Evolutionary conservation across 2,113 vertebrate species (phyloP).

Genomic region (Orthonyx spaldingii): DNA sequence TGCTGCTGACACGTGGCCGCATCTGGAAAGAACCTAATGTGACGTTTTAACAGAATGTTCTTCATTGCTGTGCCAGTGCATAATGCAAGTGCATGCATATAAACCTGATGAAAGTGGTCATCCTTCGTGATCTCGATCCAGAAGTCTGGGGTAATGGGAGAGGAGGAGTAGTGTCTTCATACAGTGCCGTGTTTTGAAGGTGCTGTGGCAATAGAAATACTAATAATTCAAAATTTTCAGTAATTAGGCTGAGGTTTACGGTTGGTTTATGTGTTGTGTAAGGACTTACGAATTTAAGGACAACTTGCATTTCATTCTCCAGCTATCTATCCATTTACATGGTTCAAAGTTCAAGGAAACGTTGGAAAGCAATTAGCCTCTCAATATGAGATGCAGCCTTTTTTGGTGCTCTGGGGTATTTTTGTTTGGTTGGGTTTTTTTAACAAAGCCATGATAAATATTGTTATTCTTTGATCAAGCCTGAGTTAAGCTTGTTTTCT

Average conservation of each 20-base stretch:
- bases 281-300: neutral
- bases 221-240: neutral
- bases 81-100: too few species aligned
- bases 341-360: neutral
- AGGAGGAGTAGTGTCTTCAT: neutral
- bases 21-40: neutral
- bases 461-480: neutral
- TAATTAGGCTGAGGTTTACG: neutral
- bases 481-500: constrained; percentile 48
- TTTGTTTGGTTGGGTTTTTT: neutral
- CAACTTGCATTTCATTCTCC: neutral
- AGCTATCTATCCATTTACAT: neutral
- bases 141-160: neutral
- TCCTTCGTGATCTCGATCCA: neutral
- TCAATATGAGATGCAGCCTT: neutral
- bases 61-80: neutral
- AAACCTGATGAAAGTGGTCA: neutral
- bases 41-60: neutral
- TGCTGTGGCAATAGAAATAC: neutral
- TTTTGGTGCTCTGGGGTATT: neutral
- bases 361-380: neutral
- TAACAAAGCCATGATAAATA: neutral
- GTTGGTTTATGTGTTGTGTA: neutral
- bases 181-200: neutral
- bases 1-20: neutral